Percentiles rank a stretch among this genome's conserved stretches.
These are phyloP conservation scores for Toxonevra muliebris DNA, from an alignment of 2,888 invertebrate species.

Conservation along the genomic window DNA sequence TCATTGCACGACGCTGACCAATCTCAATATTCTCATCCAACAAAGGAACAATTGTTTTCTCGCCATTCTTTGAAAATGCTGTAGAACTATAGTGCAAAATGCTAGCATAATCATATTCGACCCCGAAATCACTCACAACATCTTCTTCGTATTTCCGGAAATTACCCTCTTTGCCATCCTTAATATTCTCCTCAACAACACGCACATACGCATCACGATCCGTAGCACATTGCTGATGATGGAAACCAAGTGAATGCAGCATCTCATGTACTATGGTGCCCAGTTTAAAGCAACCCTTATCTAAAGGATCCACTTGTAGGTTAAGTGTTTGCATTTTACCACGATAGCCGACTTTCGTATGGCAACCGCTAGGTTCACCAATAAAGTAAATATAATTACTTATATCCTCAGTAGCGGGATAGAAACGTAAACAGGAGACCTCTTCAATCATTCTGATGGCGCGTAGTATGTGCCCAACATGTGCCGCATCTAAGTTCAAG, in stretches of 20 bases:
- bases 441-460: conserved; percentile 77
- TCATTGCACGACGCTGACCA: conserved; percentile 47
- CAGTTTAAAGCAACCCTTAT: conserved; percentile 53
- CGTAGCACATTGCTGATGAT: conserved; percentile 80
- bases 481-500: conserved; percentile 55
- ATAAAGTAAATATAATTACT: conserved; percentile 44
- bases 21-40: conserved; percentile 38
- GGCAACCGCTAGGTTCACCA: conserved; percentile 70
- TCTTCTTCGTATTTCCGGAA: conserved; percentile 72
- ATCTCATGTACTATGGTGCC: conserved; percentile 79
- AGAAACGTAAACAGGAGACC: conserved; percentile 76
- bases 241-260: conserved; percentile 79
- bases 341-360: conserved; percentile 75
- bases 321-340: conserved; percentile 61
- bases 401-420: conserved; percentile 66
- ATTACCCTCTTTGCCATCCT: conserved; percentile 71
- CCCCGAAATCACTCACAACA: conserved; percentile 70
- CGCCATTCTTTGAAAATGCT: conserved; percentile 76
- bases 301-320: conserved; percentile 43
- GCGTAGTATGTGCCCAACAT: conserved; percentile 70
- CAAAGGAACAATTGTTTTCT: conserved; percentile 73
- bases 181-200: conserved; percentile 65
- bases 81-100: conserved; percentile 80
- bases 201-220: conserved; percentile 76
- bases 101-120: conserved; percentile 78